These are phyloP conservation scores for Phaenicophaeus curvirostris DNA, from an alignment of 2,797 vertebrate genomes.

Conservation along the genomic window DNA sequence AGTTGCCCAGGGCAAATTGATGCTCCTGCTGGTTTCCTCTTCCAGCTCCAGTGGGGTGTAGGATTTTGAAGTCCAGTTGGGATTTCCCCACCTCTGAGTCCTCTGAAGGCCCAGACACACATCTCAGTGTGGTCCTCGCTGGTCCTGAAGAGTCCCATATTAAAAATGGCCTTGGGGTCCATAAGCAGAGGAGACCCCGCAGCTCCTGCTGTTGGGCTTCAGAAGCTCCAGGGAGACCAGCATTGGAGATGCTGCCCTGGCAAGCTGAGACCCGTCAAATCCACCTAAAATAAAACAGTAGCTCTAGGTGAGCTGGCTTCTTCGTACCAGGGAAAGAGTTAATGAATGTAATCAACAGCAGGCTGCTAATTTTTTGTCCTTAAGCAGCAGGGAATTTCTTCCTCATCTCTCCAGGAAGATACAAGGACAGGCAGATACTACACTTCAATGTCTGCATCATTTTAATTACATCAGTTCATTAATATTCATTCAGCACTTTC, in stretches of 20 bases:
- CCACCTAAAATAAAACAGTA: background rate
- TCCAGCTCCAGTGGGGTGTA: background rate
- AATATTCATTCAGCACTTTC: slow-evolving; percentile 54
- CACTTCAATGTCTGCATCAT: slow-evolving; percentile 59
- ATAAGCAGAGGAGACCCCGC: background rate
- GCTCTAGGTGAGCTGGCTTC: background rate
- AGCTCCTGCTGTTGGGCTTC: rapidly evolving
- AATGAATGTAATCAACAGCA: slow-evolving; percentile 54
- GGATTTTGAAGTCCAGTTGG: background rate
- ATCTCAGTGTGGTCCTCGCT: background rate
- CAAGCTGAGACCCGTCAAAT: background rate
- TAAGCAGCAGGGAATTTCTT: slow-evolving; percentile 69
- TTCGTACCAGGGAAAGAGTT: background rate
- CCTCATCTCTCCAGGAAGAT: slow-evolving; percentile 61
- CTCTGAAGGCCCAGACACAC: background rate
- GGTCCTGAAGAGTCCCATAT: rapidly evolving
- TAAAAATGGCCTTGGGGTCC: background rate
- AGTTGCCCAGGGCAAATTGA: slow-evolving; percentile 41
- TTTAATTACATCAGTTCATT: slow-evolving; percentile 68
- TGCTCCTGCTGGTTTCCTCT: background rate
- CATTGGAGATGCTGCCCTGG: background rate
- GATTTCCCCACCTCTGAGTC: background rate
- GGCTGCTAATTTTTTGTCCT: slow-evolving; percentile 58
- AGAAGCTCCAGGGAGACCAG: background rate
- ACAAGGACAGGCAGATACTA: slow-evolving; percentile 59